phyloP scores from a whole-genome alignment of 2,797 vertebrate genomes.

The Buphagus erythrorhynchus region DNA sequence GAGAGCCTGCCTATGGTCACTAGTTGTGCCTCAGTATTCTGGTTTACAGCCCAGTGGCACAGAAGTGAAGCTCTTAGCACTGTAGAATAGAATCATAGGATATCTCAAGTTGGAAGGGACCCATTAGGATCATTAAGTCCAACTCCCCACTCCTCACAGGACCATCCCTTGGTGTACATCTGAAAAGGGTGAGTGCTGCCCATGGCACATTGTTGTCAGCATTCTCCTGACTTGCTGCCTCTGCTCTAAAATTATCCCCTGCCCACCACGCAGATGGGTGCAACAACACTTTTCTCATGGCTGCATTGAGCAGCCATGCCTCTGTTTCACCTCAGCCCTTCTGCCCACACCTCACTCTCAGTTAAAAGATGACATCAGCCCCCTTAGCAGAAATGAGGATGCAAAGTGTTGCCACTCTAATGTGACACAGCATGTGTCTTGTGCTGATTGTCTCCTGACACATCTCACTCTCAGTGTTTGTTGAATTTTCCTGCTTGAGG shows the following conservation, averaged over 20 bases:
- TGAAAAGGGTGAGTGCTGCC: neutral
- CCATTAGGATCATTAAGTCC: neutral
- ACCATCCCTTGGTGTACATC: neutral
- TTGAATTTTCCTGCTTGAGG: neutral
- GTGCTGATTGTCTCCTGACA: neutral
- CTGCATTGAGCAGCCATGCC: neutral
- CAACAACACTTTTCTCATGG: conserved; percentile 20
- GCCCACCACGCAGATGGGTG: neutral
- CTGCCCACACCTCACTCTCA: neutral
- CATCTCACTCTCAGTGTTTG: neutral
- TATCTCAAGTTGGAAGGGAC: neutral
- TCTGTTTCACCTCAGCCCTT: neutral
- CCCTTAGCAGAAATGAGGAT: neutral
- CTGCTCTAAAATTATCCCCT: conserved; percentile 1
- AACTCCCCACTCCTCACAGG: neutral
- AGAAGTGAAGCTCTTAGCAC: neutral
- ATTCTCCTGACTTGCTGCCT: conserved; percentile 5
- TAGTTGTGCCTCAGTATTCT: neutral
- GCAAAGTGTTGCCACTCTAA: rapidly evolving
- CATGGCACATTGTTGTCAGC: neutral
- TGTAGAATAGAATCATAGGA: neutral
- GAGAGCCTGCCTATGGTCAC: neutral
- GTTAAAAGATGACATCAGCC: neutral
- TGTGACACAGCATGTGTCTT: neutral
- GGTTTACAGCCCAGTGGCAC: neutral